phyloP scores from a whole-genome alignment of 2,797 vertebrate species.

The Myoxocephalus aenaeus region DNA sequence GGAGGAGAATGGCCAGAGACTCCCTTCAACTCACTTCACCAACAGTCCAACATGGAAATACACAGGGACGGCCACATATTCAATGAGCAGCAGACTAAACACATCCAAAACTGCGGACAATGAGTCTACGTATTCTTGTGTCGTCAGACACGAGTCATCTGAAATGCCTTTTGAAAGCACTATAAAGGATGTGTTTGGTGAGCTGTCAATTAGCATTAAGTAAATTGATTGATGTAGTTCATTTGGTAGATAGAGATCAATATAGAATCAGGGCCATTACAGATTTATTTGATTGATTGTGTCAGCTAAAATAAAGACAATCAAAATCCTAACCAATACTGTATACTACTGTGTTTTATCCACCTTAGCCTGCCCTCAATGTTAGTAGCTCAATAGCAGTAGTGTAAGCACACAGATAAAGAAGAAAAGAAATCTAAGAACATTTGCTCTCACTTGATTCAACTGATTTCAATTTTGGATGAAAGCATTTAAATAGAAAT shows the following conservation, averaged over 20 bases:
- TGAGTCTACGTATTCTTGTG: constrained; percentile 67
- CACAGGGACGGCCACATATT: constrained; percentile 51
- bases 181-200: constrained; percentile 74
- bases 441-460: background rate
- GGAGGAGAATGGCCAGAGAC: constrained; percentile 58
- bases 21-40: constrained; percentile 49
- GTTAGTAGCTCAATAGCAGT: background rate
- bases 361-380: background rate
- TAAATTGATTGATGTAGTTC: background rate
- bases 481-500: background rate
- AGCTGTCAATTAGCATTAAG: constrained; percentile 21
- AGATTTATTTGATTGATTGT: background rate
- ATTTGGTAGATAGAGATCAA: background rate
- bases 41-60: constrained; percentile 64
- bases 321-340: background rate
- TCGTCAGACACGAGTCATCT: constrained; percentile 77
- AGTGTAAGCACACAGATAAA: background rate
- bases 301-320: background rate
- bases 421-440: background rate
- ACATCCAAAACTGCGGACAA: constrained; percentile 35
- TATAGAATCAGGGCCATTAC: background rate
- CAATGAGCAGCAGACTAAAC: constrained; percentile 73
- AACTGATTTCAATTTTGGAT: background rate
- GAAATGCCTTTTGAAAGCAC: constrained; percentile 23
- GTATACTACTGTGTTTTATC: background rate